Conservation (phyloP, 2,797 vertebrate species). For the Xiphorhynchus erythropygius region DNA sequence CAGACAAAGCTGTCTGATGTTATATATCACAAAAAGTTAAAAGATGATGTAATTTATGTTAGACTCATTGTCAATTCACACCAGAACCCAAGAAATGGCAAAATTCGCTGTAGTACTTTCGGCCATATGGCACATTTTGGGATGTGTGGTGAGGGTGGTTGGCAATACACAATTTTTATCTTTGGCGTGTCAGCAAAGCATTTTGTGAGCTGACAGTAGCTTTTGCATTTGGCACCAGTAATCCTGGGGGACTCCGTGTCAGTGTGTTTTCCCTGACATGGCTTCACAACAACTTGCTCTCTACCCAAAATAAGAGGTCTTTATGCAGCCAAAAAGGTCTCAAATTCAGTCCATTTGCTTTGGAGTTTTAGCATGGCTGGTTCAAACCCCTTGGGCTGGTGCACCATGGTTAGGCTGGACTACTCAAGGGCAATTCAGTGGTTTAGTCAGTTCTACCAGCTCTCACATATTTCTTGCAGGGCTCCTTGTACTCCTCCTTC, state of each 20-base stretch:
- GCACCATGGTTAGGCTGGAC: neutral
- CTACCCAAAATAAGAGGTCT: neutral
- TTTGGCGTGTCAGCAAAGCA: neutral
- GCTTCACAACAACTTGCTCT: neutral
- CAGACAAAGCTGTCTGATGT: slow-evolving; percentile 71
- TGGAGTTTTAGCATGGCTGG: neutral
- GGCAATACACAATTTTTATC: neutral
- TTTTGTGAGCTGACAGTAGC: slow-evolving; percentile 13
- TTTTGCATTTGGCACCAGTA: neutral
- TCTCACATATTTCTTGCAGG: neutral
- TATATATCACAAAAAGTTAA: slow-evolving; percentile 68
- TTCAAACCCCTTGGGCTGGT: neutral
- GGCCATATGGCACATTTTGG: neutral
- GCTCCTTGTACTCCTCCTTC: neutral
- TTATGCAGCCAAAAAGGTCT: neutral
- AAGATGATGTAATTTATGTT: slow-evolving; percentile 70
- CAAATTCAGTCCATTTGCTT: neutral
- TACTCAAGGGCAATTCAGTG: accelerated
- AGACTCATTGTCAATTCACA: slow-evolving; percentile 63
- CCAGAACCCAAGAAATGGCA: slow-evolving; percentile 1
- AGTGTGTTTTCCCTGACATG: neutral
- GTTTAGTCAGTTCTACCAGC: neutral
- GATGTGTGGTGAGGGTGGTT: slow-evolving; percentile 36
- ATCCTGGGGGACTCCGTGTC: neutral
- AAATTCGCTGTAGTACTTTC: neutral